Evolutionary conservation across 2,797 vertebrate species (phyloP).

Genomic region (Enteromius afrohamiltoni): DNA sequence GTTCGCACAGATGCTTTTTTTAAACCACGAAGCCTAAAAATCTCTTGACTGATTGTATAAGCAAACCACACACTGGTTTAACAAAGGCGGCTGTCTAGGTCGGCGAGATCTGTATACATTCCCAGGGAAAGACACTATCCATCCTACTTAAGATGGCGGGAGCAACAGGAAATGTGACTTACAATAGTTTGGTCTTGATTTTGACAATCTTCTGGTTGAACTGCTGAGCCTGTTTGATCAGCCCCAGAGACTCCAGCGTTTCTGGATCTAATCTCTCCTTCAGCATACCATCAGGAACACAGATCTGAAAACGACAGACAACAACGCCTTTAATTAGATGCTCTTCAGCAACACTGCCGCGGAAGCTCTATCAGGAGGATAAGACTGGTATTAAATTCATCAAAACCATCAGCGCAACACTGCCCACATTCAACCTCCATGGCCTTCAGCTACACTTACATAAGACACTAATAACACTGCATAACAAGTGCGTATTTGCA

Average conservation of each 20-base stretch:
- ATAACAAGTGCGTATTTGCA: constrained; percentile 29
- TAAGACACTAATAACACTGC: constrained; percentile 29
- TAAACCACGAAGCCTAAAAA: neutral
- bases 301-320: constrained; percentile 74
- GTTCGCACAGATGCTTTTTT: neutral
- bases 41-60: neutral
- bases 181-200: constrained; percentile 99
- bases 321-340: neutral
- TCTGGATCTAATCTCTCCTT: constrained; percentile 98
- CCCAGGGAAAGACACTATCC: neutral
- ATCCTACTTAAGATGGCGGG: neutral
- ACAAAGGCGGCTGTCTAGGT: neutral
- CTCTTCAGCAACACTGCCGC: neutral
- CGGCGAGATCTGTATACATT: neutral
- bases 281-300: constrained; percentile 91
- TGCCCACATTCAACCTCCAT: constrained; percentile 5
- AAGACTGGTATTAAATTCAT: neutral
- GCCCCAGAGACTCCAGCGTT: constrained; percentile 94
- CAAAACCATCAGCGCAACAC: constrained; percentile 1
- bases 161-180: constrained; percentile 71
- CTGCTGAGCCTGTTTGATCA: constrained; percentile 97
- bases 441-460: constrained; percentile 24
- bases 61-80: neutral
- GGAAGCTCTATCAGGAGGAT: neutral
- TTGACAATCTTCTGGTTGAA: constrained; percentile 99